These are phyloP conservation scores for Scolopax bukidnonensis DNA, from an alignment of 2,797 vertebrate genomes.

Conservation along the genomic window DNA sequence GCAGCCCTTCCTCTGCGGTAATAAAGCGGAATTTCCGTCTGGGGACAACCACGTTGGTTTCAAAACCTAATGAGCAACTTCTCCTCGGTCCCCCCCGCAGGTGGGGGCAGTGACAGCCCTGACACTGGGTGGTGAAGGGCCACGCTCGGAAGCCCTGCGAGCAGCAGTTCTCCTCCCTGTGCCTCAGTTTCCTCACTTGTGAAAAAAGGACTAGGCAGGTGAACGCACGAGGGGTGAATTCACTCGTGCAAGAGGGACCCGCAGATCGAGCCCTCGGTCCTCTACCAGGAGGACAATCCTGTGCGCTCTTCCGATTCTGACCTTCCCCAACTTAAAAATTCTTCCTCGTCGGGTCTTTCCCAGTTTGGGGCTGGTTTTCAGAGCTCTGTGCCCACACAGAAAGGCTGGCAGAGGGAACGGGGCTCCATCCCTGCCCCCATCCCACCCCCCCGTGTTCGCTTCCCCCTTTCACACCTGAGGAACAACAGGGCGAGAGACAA, in stretches of 20 bases:
- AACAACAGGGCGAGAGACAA: not conserved
- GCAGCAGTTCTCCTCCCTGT: not conserved
- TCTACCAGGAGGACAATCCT: not conserved
- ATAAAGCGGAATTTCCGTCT: not conserved
- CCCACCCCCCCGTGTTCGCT: not conserved
- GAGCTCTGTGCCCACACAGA: not conserved
- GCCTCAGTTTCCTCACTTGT: not conserved
- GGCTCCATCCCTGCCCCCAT: not conserved
- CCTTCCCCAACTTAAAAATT: not conserved
- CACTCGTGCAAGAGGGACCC: rapidly evolving
- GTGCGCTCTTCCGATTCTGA: rapidly evolving
- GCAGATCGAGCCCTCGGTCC: rapidly evolving
- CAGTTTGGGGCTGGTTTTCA: not conserved
- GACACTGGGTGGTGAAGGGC: not conserved
- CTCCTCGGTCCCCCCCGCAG: not conserved
- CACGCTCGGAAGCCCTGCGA: rapidly evolving
- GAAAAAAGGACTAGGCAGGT: not conserved
- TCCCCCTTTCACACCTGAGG: not conserved
- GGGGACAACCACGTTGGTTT: not conserved
- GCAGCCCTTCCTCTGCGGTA: rapidly evolving
- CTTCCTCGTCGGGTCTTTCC: not conserved
- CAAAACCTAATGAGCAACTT: not conserved
- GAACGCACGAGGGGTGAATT: rapidly evolving
- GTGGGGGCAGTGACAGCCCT: rapidly evolving
- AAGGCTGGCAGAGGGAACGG: not conserved